Percentiles rank a stretch among this genome's conserved stretches.
These are phyloP conservation scores for Eumeta japonica DNA, from an alignment of 1,140 invertebrate genomes.

Conservation along the genomic window DNA sequence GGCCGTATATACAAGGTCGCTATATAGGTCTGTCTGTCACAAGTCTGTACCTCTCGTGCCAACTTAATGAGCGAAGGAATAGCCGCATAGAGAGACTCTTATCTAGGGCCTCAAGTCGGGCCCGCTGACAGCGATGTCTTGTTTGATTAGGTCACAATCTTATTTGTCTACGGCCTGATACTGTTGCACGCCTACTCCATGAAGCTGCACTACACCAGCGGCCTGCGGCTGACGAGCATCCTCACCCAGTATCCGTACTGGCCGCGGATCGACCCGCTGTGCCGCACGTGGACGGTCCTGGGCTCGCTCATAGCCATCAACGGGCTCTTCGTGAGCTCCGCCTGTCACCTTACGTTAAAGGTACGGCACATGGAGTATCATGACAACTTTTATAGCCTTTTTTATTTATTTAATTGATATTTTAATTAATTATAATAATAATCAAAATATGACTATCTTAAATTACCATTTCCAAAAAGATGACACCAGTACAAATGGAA, in stretches of 20 bases:
- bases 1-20: no score
- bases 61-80: no score
- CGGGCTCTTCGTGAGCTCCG: conserved; percentile 33
- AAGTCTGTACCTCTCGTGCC: no score
- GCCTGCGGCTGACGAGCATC: conserved; percentile 30
- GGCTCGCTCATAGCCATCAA: conserved; percentile 30
- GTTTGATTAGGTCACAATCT: conserved; percentile 30
- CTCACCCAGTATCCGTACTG: conserved; percentile 32
- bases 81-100: no score
- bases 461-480: no score
- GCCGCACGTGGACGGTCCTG: conserved; percentile 26
- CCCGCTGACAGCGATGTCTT: no score
- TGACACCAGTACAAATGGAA: neutral
- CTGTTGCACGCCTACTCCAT: conserved; percentile 40
- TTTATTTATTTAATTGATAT: no score
- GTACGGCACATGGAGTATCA: conserved; percentile 11
- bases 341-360: conserved; percentile 35
- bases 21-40: no score
- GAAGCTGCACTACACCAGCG: conserved; percentile 44
- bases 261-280: conserved; percentile 18
- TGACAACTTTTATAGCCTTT: neutral
- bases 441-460: no score
- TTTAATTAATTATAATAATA: no score
- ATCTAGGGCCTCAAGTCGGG: no score
- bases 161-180: conserved; percentile 33